These are phyloP conservation scores for Anguilla marmorata DNA, from an alignment of 2,797 vertebrate species.

Conservation along the genomic window DNA sequence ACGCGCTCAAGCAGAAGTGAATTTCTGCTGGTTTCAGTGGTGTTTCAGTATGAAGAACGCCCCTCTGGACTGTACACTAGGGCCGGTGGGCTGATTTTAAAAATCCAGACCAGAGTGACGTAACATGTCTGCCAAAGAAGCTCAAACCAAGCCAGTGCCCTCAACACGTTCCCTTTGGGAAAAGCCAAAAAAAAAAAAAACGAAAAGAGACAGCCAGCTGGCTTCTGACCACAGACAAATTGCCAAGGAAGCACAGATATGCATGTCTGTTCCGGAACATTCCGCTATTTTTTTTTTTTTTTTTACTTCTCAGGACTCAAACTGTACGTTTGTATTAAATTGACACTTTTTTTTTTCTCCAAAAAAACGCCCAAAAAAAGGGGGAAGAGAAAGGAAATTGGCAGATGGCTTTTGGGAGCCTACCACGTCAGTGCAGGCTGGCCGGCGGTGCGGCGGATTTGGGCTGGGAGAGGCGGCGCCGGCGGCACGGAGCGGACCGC, in stretches of 20 bases:
- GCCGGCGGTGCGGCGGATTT: not conserved
- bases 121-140: not conserved
- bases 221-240: not conserved
- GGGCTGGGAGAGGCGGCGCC: not conserved
- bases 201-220: not conserved
- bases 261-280: not conserved
- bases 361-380: not conserved
- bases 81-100: not conserved
- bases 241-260: not conserved
- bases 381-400: not conserved
- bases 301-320: not conserved
- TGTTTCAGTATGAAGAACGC: not conserved
- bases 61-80: not conserved
- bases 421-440: not conserved
- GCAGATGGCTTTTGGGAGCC: not conserved
- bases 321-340: not conserved
- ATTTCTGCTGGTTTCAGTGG: not conserved
- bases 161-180: not conserved
- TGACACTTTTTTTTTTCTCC: not conserved
- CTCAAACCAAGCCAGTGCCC: not conserved
- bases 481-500: not conserved
- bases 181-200: not conserved
- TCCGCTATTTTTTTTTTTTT: not conserved
- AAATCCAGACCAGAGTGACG: not conserved
- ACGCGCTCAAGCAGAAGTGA: not conserved